phyloP scores from a whole-genome alignment of 2,797 vertebrate genomes.

The Muscicapa striata region DNA sequence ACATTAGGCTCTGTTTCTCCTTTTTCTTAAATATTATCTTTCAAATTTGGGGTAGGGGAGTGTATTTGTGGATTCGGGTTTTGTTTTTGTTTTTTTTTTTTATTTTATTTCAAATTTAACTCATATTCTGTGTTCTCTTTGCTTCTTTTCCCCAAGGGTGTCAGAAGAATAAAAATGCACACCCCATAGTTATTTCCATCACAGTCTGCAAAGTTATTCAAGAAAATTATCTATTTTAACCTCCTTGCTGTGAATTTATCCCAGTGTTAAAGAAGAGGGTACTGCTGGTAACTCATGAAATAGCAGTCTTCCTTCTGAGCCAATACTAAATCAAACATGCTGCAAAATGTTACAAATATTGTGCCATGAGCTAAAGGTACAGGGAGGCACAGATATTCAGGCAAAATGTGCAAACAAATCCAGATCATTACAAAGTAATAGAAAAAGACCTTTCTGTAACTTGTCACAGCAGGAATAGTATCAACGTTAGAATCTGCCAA shows the following conservation, averaged over 20 bases:
- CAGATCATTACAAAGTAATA: not conserved
- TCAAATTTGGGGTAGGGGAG: rapidly evolving
- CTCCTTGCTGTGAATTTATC: not conserved
- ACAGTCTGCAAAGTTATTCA: not conserved
- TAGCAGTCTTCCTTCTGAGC: not conserved
- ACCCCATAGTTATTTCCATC: not conserved
- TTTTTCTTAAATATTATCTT: not conserved
- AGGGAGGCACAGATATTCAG: not conserved
- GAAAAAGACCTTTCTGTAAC: not conserved
- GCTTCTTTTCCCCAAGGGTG: not conserved
- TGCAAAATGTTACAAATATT: not conserved
- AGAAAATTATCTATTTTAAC: not conserved
- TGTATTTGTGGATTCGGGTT: not conserved
- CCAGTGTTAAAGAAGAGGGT: not conserved
- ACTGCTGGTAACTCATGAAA: not conserved
- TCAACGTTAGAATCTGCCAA: not conserved
- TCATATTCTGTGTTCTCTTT: not conserved
- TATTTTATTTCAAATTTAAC: not conserved
- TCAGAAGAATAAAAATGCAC: not conserved
- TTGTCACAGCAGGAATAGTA: not conserved
- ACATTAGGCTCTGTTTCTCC: not conserved
- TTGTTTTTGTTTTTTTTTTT: not conserved
- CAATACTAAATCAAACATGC: not conserved
- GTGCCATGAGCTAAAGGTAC: not conserved
- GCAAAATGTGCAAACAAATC: not conserved